These are phyloP conservation scores for Antidorcas marsupialis DNA, from an alignment of 2,113 vertebrate species.

Conservation along the genomic window DNA sequence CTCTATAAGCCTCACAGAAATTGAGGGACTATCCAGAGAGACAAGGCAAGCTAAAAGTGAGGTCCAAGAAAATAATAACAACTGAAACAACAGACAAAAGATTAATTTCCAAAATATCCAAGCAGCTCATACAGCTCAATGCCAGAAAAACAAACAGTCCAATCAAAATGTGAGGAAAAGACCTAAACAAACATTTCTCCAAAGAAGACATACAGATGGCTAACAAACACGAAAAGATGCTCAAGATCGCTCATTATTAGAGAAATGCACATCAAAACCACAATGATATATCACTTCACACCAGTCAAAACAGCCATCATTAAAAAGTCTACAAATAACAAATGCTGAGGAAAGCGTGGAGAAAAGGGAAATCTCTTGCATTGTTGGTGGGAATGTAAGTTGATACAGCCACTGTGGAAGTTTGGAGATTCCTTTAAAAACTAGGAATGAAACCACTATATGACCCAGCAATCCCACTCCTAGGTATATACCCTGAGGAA, in stretches of 20 bases:
- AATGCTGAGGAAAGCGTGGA: not conserved
- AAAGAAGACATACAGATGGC: not conserved
- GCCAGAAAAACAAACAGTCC: not conserved
- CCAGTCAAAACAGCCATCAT: not conserved
- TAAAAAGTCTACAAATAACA: not conserved
- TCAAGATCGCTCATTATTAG: not conserved
- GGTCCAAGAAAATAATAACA: not conserved
- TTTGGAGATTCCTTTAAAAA: not conserved
- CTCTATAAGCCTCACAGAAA: not conserved
- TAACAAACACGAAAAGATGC: not conserved
- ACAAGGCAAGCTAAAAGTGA: not conserved
- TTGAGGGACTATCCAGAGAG: not conserved
- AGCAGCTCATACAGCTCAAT: not conserved
- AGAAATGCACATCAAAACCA: not conserved
- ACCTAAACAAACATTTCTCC: not conserved
- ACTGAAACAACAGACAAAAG: not conserved
- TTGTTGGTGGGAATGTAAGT: not conserved
- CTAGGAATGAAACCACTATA: not conserved
- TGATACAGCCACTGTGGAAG: not conserved
- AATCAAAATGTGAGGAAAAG: not conserved
- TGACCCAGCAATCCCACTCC: not conserved
- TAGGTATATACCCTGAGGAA: not conserved
- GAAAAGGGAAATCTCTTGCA: not conserved
- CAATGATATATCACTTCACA: not conserved
- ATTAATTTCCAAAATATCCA: not conserved